Conservation (phyloP, 2,888 invertebrate genomes). For the Ophion ventricosus region DNA sequence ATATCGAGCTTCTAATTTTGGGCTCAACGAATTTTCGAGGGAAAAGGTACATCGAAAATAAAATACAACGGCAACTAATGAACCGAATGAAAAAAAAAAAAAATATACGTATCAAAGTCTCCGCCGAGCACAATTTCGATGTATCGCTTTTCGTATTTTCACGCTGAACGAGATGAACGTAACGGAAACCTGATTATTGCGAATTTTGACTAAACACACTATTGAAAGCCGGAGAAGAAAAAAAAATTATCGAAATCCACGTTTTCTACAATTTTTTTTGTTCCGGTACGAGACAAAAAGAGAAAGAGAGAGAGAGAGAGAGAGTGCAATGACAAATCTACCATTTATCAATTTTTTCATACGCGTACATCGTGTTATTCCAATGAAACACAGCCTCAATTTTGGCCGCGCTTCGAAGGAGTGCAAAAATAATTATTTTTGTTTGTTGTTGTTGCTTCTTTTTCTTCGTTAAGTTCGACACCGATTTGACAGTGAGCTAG, state of each 20-base stretch:
- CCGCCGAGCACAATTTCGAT: not conserved
- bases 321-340: not conserved
- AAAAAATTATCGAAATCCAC: not conserved
- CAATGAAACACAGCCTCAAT: not conserved
- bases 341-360: not conserved
- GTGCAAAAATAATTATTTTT: not conserved
- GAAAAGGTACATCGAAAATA: not conserved
- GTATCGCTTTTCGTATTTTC: not conserved
- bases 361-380: not conserved
- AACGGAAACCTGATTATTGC: not conserved
- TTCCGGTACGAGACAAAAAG: not conserved
- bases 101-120: not conserved
- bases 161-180: too few species aligned
- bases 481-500: not conserved
- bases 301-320: not conserved
- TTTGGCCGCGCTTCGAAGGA: not conserved
- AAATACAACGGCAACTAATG: not conserved
- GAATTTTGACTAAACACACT: not conserved
- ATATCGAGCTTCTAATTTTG: slow-evolving; percentile 43
- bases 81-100: not conserved
- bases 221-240: not conserved
- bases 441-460: not conserved
- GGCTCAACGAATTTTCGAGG: slow-evolving; percentile 48
- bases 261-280: not conserved
- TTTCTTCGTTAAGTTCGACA: not conserved